These are phyloP conservation scores for Chrosomus eos DNA, from an alignment of 2,797 vertebrate genomes.

Conservation along the genomic window DNA sequence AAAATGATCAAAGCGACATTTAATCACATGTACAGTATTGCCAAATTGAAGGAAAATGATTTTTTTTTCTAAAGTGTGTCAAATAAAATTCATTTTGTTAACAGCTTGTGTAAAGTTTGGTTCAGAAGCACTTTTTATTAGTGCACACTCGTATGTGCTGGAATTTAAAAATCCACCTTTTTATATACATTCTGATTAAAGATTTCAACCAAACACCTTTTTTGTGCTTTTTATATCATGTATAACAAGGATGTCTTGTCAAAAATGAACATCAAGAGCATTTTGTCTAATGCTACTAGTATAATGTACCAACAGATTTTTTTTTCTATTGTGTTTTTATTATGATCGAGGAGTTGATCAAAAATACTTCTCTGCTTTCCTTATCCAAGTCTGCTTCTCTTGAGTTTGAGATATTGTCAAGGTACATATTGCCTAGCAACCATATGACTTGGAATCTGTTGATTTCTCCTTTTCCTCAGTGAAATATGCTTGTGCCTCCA, in stretches of 20 bases:
- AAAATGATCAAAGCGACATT: neutral
- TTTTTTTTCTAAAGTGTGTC: neutral
- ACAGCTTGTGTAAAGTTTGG: neutral
- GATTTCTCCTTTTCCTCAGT: neutral
- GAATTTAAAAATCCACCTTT: neutral
- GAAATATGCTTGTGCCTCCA: constrained; percentile 73
- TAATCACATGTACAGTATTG: neutral
- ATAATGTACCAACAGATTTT: constrained; percentile 3
- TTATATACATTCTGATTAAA: constrained; percentile 19
- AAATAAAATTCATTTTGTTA: neutral
- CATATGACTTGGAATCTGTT: neutral
- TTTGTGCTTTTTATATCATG: neutral
- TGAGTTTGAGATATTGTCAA: neutral
- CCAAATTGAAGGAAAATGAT: neutral
- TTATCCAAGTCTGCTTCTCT: neutral
- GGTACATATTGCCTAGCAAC: constrained; percentile 36
- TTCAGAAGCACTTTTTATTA: neutral
- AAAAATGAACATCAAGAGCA: neutral
- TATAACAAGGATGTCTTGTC: neutral
- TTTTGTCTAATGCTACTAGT: neutral
- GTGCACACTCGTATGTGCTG: neutral
- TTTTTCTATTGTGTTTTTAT: neutral
- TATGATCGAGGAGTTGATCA: neutral
- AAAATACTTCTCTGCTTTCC: neutral
- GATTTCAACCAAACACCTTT: neutral